Evolutionary conservation across 2,888 invertebrate species (phyloP).

Genomic region (Phoronis australis): DNA sequence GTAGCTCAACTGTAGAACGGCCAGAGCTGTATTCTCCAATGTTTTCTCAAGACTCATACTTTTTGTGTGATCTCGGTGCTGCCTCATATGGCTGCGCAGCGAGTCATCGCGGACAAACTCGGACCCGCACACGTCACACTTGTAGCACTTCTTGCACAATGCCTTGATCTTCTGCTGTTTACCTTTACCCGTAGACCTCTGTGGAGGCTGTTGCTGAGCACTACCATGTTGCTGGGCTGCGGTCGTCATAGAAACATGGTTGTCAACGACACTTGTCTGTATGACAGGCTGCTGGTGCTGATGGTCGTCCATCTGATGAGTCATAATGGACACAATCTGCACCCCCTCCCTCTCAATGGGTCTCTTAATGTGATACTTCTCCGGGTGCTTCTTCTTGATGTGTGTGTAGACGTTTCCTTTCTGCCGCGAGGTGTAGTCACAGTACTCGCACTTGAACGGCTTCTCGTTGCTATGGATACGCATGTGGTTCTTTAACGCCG

Average conservation of each 20-base stretch:
- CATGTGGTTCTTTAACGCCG: constrained; percentile 33
- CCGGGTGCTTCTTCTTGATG: constrained; percentile 37
- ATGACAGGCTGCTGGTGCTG: not conserved
- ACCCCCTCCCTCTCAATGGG: too few relatives aligned
- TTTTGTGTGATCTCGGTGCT: constrained; percentile 38
- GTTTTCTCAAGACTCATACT: constrained; percentile 3
- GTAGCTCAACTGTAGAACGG: constrained; percentile 32
- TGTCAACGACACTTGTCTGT: not conserved
- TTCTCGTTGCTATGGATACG: constrained; percentile 33
- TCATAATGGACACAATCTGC: too few relatives aligned
- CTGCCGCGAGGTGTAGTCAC: constrained; percentile 36
- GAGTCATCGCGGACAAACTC: constrained; percentile 54
- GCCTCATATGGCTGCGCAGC: constrained; percentile 50
- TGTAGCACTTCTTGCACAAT: constrained; percentile 36
- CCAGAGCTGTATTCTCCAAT: constrained; percentile 29
- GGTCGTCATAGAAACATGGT: not conserved
- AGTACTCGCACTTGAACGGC: constrained; percentile 37
- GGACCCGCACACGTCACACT: constrained; percentile 46
- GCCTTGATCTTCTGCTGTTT: constrained; percentile 12
- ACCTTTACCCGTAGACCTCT: not conserved
- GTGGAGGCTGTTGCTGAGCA: not conserved
- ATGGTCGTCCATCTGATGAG: too few relatives aligned
- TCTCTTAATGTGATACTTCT: constrained; percentile 11
- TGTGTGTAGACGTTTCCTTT: constrained; percentile 38
- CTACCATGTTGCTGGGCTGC: not conserved